phyloP scores from a whole-genome alignment of 2,113 vertebrate genomes.

The Oxyura jamaicensis region DNA sequence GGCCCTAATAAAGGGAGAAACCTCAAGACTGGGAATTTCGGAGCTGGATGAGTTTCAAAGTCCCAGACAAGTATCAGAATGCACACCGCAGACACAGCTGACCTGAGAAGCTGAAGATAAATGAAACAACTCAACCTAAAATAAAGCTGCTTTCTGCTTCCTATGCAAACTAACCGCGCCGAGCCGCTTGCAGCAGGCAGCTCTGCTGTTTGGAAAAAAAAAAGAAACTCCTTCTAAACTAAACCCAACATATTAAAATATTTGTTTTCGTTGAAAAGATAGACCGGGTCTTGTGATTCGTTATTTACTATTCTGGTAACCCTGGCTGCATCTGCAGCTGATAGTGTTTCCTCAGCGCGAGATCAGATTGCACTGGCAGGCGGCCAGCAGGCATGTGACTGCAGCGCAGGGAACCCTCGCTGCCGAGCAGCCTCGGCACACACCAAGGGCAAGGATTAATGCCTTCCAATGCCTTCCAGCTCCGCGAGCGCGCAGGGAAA shows the following conservation, averaged over 20 bases:
- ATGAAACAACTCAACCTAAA: not conserved
- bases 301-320: constrained; percentile 92
- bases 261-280: constrained; percentile 79
- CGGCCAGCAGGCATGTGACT: constrained; percentile 83
- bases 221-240: constrained; percentile 22
- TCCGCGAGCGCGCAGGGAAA: not conserved
- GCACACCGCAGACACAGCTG: not conserved
- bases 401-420: constrained; percentile 75
- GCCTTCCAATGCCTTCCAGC: constrained; percentile 37
- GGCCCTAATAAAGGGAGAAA: not conserved
- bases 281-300: constrained; percentile 75
- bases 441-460: constrained; percentile 65
- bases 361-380: constrained; percentile 76
- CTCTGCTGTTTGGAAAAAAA: not conserved
- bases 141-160: not conserved
- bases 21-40: not conserved
- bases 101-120: not conserved
- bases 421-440: constrained; percentile 61
- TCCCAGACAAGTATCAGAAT: not conserved
- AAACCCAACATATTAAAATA: constrained; percentile 76
- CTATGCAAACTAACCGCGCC: not conserved
- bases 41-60: not conserved
- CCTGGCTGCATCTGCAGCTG: constrained; percentile 80
- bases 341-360: constrained; percentile 80
- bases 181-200: not conserved